Percentiles rank a stretch among this genome's conserved stretches.
phyloP scores from a whole-genome alignment of 1,140 invertebrate genomes.

The Heliothis virescens region DNA sequence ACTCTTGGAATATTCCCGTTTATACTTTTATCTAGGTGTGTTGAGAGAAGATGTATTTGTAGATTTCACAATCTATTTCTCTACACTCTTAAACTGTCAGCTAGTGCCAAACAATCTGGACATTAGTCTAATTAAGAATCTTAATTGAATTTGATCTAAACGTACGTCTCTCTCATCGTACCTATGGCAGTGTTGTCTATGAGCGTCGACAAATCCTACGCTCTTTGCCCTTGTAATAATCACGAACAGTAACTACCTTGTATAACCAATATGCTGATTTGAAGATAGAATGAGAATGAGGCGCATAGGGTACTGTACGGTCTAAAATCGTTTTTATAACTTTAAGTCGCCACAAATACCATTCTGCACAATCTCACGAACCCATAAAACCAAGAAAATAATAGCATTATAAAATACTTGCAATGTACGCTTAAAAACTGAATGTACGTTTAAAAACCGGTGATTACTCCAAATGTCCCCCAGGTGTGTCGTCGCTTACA shows the following conservation, averaged over 20 bases:
- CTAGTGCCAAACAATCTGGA: constrained; percentile 5
- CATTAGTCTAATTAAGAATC: not conserved
- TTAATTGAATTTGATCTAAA: not conserved
- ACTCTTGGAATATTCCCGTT: no score
- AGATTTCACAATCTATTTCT: constrained; percentile 1
- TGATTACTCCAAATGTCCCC: constrained; percentile 13
- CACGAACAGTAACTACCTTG: no score
- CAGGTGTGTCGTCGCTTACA: constrained; percentile 18
- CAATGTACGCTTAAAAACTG: not conserved
- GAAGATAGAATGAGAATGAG: no score
- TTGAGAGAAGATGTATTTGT: not conserved
- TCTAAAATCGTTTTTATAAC: no score
- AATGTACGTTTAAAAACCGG: constrained; percentile 1
- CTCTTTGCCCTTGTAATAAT: no score
- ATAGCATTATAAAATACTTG: not conserved
- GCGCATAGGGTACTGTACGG: no score
- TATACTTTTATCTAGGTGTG: no score
- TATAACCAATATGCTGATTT: no score
- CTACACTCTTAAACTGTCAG: not conserved
- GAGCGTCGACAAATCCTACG: no score
- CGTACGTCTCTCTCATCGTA: not conserved
- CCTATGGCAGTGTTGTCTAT: not conserved
- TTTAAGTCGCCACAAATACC: no score
- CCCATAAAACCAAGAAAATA: no score
- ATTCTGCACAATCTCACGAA: no score